A percentile compares a stretch with the other conserved stretches of the same genome.
Evolutionary conservation across 2,113 vertebrate genomes (phyloP).

Genomic region (Crotalus viridis): DNA sequence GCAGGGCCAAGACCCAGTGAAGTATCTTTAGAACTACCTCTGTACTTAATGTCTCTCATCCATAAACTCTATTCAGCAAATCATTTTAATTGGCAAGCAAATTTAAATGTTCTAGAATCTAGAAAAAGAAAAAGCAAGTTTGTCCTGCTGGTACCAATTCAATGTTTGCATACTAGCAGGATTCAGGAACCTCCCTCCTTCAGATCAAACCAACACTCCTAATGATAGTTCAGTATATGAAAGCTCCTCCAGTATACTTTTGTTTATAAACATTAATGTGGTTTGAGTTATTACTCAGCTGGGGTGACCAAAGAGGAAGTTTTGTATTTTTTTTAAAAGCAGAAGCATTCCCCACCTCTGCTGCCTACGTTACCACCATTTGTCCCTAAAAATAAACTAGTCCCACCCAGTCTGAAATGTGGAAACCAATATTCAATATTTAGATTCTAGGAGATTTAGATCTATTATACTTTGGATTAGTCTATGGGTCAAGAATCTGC

Average conservation of each 20-base stretch:
- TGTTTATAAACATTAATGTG: not conserved
- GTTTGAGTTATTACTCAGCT: not conserved
- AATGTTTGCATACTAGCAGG: not conserved
- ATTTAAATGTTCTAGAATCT: not conserved
- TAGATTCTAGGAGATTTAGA: not conserved
- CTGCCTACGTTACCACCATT: not conserved
- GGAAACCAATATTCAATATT: not conserved
- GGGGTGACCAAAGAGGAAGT: not conserved
- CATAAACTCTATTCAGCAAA: not conserved
- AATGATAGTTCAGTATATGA: not conserved
- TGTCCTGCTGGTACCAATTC: not conserved
- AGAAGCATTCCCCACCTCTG: not conserved
- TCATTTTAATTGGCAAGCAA: not conserved
- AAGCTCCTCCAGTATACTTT: not conserved
- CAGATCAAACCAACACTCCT: not conserved
- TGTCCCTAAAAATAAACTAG: not conserved
- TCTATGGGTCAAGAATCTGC: not conserved
- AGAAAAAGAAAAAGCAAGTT: not conserved
- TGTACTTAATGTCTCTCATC: not conserved
- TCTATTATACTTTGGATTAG: not conserved
- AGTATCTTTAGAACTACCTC: not conserved
- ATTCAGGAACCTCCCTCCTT: not conserved
- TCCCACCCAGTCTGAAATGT: not conserved
- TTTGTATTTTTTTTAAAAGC: not conserved
- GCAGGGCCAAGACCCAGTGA: not conserved